Evolutionary conservation across 2,888 invertebrate species (phyloP), one percentile per base, ranked within the genome.

Genomic region (Lucinisca nassula): DNA sequence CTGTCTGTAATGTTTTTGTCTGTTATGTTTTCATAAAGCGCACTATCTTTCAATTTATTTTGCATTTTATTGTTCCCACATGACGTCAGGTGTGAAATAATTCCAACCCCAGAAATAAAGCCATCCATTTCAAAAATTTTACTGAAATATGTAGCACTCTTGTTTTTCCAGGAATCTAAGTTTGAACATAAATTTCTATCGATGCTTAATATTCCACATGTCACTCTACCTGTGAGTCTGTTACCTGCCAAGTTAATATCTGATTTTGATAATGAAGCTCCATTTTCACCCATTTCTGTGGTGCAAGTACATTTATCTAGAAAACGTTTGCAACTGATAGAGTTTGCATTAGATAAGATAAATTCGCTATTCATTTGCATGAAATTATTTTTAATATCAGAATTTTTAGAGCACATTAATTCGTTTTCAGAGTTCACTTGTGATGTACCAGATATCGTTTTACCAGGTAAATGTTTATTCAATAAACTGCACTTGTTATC

Each of bases 251-350:
- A 67, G 35, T 67, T 17, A 21, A 6, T 67, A 67, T 67, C 67
- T 35, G 67, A 67, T 32, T 17, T 67, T 30, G 35, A 35, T 67
- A 35, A n/a, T 2, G 10, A 67, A 67, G 35, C 24, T 67, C 35
- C 35, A 67, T 67, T 67, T 67, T 35, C 67, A 67, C 67, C 35
- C 32, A 17, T 67, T 67, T 67, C 67, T 67, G 67, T 12, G n/a
- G 67, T 67, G 21, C 67, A 67, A 17, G 8, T 35, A 35, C 67
- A 67, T 67, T 67, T 30, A 67, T 24, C 67, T 12, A 14, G 35
- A 21, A 35, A 27, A 35, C 35, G 35, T 67, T 67, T 67, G 67
- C 67, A 67, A 6, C 67, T 67, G 35, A 67, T 67, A 67, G 35
- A 32, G 10, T 67, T 32, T 67, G 30, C 4, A 21, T 21, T 1